These are phyloP conservation scores for Pammene aurita DNA, from an alignment of 2,888 invertebrate species.

Conservation along the genomic window DNA sequence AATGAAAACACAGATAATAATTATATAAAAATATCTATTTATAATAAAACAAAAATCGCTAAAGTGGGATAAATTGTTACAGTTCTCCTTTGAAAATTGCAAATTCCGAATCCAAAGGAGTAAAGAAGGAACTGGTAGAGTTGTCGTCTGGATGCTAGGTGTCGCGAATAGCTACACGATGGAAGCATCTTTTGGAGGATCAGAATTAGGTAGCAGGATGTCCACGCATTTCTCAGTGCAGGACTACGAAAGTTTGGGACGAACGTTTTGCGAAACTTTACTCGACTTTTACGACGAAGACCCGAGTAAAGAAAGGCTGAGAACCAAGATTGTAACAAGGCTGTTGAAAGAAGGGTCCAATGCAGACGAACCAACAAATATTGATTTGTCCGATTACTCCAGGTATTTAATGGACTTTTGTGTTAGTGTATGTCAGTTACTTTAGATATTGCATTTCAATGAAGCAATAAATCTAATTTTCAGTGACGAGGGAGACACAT, in stretches of 20 bases:
- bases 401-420: conserved; percentile 80
- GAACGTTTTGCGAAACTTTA: conserved; percentile 95
- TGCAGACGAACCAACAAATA: conserved; percentile 94
- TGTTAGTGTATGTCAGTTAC: background rate
- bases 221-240: conserved; percentile 93
- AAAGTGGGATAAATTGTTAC: conserved; percentile 47
- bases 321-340: conserved; percentile 91
- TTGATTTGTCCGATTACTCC: conserved; percentile 93
- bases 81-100: conserved; percentile 97
- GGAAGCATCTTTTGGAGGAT: conserved; percentile 97
- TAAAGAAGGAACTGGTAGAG: conserved; percentile 97
- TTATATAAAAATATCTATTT: too few relatives aligned
- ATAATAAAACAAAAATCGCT: too few relatives aligned
- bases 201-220: conserved; percentile 90
- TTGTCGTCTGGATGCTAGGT: conserved; percentile 98
- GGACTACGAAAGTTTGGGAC: conserved; percentile 87
- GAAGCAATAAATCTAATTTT: conserved; percentile 44
- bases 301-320: conserved; percentile 90
- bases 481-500: conserved; percentile 92
- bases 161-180: conserved; percentile 97
- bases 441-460: background rate
- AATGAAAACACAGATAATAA: too few relatives aligned
- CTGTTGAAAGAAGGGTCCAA: conserved; percentile 92
- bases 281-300: conserved; percentile 95
- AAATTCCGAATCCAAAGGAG: conserved; percentile 96